Percentiles rank a stretch among this genome's conserved stretches.
These are phyloP conservation scores for Ranitomeya variabilis DNA, from an alignment of 2,113 vertebrate species.

Conservation along the genomic window DNA sequence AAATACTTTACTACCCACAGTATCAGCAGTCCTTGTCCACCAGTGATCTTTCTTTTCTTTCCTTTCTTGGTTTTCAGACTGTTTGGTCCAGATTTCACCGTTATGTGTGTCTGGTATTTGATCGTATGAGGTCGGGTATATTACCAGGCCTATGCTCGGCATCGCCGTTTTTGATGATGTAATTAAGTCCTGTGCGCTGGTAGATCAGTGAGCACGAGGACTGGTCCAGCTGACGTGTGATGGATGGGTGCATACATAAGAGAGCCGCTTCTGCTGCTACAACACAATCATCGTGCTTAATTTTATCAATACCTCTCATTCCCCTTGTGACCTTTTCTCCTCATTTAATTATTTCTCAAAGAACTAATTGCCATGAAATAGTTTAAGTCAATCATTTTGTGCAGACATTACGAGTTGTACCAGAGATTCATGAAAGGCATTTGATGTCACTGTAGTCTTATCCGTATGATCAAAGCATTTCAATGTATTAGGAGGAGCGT, in stretches of 20 bases:
- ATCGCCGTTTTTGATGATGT: no score
- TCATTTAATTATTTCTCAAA: slow-evolving; percentile 37
- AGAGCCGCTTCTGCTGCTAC: neutral
- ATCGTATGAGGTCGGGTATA: no score
- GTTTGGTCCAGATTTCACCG: no score
- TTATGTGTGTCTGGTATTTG: no score
- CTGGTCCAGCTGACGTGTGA: neutral
- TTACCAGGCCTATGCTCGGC: no score
- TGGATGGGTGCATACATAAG: neutral
- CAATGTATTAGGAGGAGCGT: no score
- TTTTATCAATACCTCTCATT: slow-evolving; percentile 19
- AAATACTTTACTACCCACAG: no score
- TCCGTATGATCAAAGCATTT: neutral
- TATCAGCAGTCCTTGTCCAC: no score
- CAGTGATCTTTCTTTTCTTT: no score
- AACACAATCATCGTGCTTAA: slow-evolving; percentile 6
- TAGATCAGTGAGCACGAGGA: neutral
- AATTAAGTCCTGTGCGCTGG: neutral
- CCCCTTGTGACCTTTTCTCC: slow-evolving; percentile 14
- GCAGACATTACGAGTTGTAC: neutral
- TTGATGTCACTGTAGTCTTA: neutral
- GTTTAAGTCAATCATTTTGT: neutral
- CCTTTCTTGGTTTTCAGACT: no score
- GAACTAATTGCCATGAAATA: slow-evolving; percentile 11
- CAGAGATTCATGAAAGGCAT: neutral